Evolutionary conservation across 2,797 vertebrate species (phyloP), one percentile per base, ranked within the genome.

Genomic region (Adrianichthys oophorus): DNA sequence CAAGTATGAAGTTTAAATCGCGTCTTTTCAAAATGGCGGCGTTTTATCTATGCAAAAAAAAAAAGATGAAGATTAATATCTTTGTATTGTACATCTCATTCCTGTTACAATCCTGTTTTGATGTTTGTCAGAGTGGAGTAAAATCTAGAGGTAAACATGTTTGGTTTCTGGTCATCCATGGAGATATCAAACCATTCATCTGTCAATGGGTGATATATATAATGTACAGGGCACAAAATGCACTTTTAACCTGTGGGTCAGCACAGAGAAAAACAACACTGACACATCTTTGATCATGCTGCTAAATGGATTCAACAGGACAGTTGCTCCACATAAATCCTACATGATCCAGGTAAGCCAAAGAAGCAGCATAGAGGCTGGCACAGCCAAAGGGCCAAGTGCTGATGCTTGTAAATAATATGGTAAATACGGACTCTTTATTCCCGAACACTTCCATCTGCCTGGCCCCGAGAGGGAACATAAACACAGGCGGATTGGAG

Each of bases 351-450:
- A 66, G 68, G 70, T 68, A 56, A 74, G 43, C 52, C 29, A 15
- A 62, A 51, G 52, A 63, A 48, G 43, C 12, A 16, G 59, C 15
- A 46, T 32, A 40, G 24, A 3, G 55, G 41, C 48, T 37, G 45
- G 49, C 37, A n/a, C 66, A 57, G 72, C 81, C 65, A 72, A 79
- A 75, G 78, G 73, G 56, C 59, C 41, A 24, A 41, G 53, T 7
- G 15, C 50, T 55, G 52, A 51, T 54, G 74, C 78, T 70, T 68
- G 74, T 90, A 85, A 88, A 90, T 87, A 87, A 86, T 80, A 79
- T 80, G 79, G 74, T 88, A 85, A 87, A 87, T 85, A 85, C 69
- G 53, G 69, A 85, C 42, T 37, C 76, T 79, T 89, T 88, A 85
- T 85, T 83, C 72, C 76, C 56, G 59, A 81, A 73, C 75, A 75